These are phyloP conservation scores for Pseudomugil tenellus DNA, from an alignment of 2,797 vertebrate species.

Conservation along the genomic window DNA sequence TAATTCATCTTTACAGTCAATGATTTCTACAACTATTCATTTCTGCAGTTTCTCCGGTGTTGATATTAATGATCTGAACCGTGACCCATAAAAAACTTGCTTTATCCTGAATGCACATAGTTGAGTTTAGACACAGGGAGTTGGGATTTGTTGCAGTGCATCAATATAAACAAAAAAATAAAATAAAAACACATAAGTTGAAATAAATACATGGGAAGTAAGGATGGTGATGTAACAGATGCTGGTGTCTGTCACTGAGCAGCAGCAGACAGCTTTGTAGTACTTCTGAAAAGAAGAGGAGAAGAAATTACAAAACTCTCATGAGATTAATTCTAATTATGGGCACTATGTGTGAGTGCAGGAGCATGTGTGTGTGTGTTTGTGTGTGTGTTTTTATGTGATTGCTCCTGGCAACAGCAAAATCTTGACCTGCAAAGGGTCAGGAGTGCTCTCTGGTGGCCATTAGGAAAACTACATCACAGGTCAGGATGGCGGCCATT, in stretches of 20 bases:
- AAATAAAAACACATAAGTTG: not conserved
- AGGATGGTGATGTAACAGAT: not conserved
- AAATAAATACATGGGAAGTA: not conserved
- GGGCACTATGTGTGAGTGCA: not conserved
- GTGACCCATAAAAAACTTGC: not conserved
- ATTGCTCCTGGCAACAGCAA: not conserved
- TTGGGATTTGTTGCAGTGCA: not conserved
- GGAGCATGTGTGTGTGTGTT: not conserved
- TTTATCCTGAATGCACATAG: not conserved
- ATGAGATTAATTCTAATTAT: conserved; percentile 8
- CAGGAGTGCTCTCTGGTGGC: conserved; percentile 61
- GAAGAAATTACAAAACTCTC: not conserved
- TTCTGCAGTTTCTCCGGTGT: too few relatives aligned
- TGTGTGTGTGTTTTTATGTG: not conserved
- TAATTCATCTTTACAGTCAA: not conserved
- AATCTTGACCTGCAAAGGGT: conserved; percentile 17
- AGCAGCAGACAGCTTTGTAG: not conserved
- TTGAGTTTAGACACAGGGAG: not conserved
- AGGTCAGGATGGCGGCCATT: conserved; percentile 71
- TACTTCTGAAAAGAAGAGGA: not conserved
- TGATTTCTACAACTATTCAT: not conserved
- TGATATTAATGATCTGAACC: too few relatives aligned
- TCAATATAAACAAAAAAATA: not conserved
- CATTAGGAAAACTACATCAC: conserved; percentile 23
- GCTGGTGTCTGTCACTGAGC: not conserved